Base-by-base conservation (phyloP, 2,888 invertebrate species). In the Macrophya annulata region DNA sequence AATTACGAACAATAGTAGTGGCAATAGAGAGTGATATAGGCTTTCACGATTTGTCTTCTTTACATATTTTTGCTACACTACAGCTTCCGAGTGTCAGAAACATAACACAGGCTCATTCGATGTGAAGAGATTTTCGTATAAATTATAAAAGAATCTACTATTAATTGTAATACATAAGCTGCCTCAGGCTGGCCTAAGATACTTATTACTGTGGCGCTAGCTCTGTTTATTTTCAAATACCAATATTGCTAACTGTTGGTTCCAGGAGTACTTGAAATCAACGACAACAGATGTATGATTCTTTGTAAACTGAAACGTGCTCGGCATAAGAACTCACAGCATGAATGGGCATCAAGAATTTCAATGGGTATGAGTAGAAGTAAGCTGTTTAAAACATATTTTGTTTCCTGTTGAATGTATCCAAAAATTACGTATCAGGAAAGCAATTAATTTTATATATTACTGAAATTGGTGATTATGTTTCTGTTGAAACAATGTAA, bases 131-230 rank as follows among this genome's bases (percentile, higher is more conserved):
- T 21, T 37, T 9, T 43, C 43, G 62, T 81, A 81, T 10, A 43
- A 40, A 59, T 43, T 9, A 59, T 3, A 59, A 62, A 79, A 62
- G 15, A 77, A 55, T 51, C 37, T 77, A 74, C 45, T 37, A 15
- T 21, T 48, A 76, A 45, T 48, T 48, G 25, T 45, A 21, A 45
- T 45, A 15, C 76, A 45, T 25, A 76, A 48, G 15, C 15, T 45
- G 43, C 76, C 25, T 45, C n/a, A 76, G 48, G 45, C 76, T 48
- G 48, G 76, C 25, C 48, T 48, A 76, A 79, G 40, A 10, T 55
- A 51, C 59, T 43, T n/a, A n/a, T 81, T 43, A 40, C 81, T 55
- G 37, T 81, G 43, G 37, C 37, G 17, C 55, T 62, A 15, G 59
- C 40, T 62, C n/a, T 62, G 40, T 62, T 62, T 12, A 43, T 8